Evolutionary conservation across 2,113 vertebrate species (phyloP), one percentile per base, ranked within the genome.

Genomic region (Lasiurus cinereus): DNA sequence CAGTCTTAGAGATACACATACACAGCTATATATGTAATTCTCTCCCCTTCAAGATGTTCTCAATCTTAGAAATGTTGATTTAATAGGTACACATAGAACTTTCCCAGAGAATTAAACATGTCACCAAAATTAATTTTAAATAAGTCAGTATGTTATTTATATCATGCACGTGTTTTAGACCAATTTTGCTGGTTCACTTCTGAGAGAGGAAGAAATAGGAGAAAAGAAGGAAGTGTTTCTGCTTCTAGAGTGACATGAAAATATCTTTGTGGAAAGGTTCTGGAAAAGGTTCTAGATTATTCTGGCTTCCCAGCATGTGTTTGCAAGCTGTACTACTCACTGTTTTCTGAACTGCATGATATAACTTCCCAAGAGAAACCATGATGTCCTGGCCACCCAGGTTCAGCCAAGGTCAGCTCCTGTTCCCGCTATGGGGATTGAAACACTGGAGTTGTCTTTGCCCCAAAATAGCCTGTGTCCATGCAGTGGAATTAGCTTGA

Each of bases 391-490:
- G 88, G 86, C 82, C 69, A 82, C 82, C 10, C 24, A 24, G 92
- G 96, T 96, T 96, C 96, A 88, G 10, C 36, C 96, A 96, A 97
- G 97, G 90, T 92, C 91, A 94, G 78, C 91, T 91, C 70, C 82
- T 85, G 24, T 96, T 94, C 88, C 94, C 52, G 59, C 88, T 88
- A 43, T 91, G 94, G 74, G 52, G 83, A 96, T 73, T 82, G 88
- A 96, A 50, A 91, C 77, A 74, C 91, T 85, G 52, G 93, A 88
- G 69, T 90, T 96, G 85, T 46, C 96, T 95, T 97, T 96, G 95
- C 92, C 87, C 96, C 70, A 95, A 96, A 97, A 97, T 96, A 96
- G 94, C 94, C 84, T 31, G 69, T 67, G 96, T 96, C 95, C 86
- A 54, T 83, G 94, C 46, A 83, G 85, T 95, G 70, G 92, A 94